These are phyloP conservation scores for Amblyornis subalaris DNA, from an alignment of 2,113 vertebrate species.

Conservation along the genomic window DNA sequence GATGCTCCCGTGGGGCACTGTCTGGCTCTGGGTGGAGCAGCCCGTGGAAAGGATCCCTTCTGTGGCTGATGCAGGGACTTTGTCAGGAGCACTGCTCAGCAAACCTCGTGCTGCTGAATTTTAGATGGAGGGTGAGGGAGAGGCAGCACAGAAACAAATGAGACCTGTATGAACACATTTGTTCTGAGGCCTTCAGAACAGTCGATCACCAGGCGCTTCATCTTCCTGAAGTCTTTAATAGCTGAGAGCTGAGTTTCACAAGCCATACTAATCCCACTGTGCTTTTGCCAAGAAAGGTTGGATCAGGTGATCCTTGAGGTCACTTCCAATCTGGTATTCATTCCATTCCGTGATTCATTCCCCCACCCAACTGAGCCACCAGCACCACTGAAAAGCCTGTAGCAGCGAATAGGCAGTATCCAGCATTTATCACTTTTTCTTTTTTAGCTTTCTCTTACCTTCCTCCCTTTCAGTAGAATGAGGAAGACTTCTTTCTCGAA, in stretches of 20 bases:
- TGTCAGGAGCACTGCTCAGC: conserved; percentile 28
- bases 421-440: background rate
- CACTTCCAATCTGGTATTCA: background rate
- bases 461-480: background rate
- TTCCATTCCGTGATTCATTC: background rate
- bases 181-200: background rate
- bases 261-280: background rate
- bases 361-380: fast-evolving
- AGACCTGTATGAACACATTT: background rate
- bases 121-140: background rate
- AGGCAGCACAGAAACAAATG: background rate
- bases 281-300: background rate
- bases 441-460: background rate
- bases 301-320: background rate
- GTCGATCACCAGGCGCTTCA: background rate
- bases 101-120: background rate
- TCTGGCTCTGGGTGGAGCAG: background rate
- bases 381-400: background rate
- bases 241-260: background rate
- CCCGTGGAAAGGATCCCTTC: background rate
- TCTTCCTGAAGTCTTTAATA: background rate
- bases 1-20: background rate
- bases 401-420: background rate
- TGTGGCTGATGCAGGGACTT: background rate
- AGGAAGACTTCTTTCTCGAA: background rate